phyloP scores from a whole-genome alignment of 2,888 invertebrate genomes.

The Melitaea athalia region DNA sequence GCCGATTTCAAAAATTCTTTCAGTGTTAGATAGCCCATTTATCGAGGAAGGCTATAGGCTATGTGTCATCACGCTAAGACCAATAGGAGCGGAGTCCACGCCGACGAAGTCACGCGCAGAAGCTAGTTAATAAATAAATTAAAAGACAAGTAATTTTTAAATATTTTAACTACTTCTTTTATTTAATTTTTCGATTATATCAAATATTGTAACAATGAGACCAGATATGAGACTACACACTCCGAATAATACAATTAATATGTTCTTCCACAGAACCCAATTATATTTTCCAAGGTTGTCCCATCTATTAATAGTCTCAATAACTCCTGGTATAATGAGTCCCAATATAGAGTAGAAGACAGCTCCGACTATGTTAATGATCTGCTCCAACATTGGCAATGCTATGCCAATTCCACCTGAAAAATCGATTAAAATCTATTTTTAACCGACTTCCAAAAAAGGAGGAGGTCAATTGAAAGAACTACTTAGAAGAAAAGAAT shows the following conservation, averaged over 20 bases:
- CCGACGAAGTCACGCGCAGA: no score
- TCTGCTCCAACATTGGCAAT: slow-evolving; percentile 76
- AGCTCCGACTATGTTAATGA: slow-evolving; percentile 75
- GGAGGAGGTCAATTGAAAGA: no score
- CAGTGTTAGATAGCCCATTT: no score
- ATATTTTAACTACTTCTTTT: slow-evolving; percentile 57
- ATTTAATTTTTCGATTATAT: slow-evolving; percentile 70
- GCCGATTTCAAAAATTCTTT: no score
- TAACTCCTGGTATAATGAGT: slow-evolving; percentile 87
- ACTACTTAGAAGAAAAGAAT: no score
- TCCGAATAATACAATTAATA: slow-evolving; percentile 83
- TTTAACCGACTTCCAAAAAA: no score
- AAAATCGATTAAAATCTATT: slow-evolving; percentile 29
- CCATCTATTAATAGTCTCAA: slow-evolving; percentile 88
- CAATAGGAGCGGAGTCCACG: no score
- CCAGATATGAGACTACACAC: slow-evolving; percentile 86
- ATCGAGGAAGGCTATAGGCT: no score
- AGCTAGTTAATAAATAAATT: no score
- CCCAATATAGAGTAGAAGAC: slow-evolving; percentile 88
- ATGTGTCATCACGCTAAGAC: no score
- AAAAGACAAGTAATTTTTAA: neutral
- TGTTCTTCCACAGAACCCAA: slow-evolving; percentile 87
- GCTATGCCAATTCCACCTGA: slow-evolving; percentile 87
- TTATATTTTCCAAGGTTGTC: slow-evolving; percentile 85
- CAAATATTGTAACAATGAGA: slow-evolving; percentile 63